A percentile compares a stretch with the other conserved stretches of the same genome.
phyloP scores from a whole-genome alignment of 2,113 vertebrate genomes.

The Xiphias gladius region DNA sequence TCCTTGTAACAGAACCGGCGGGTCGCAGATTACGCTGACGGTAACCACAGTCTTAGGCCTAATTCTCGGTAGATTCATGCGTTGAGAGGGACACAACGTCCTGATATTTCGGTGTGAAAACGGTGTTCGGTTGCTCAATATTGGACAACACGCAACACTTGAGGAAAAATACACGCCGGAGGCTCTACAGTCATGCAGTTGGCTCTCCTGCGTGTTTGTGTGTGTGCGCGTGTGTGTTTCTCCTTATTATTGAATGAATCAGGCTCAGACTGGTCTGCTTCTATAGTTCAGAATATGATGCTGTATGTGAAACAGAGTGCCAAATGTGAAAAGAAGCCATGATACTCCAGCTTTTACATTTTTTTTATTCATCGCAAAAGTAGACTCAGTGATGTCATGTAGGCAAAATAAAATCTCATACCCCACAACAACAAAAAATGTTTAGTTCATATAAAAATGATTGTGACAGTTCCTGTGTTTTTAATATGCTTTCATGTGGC shows the following conservation, averaged over 20 bases:
- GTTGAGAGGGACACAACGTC: conserved; percentile 53
- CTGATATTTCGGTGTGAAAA: conserved; percentile 34
- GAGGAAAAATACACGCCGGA: conserved; percentile 35
- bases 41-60: background rate
- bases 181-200: conserved; percentile 39
- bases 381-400: background rate
- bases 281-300: background rate
- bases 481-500: background rate
- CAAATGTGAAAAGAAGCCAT: background rate
- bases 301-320: conserved; percentile 1
- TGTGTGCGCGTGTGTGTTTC: background rate
- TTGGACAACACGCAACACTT: conserved; percentile 61
- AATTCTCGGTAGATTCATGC: conserved; percentile 15
- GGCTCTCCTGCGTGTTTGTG: background rate
- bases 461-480: background rate
- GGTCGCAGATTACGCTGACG: conserved; percentile 5
- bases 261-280: background rate
- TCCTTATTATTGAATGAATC: conserved; percentile 36
- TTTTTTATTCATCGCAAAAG: background rate
- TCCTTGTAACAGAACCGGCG: conserved; percentile 9
- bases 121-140: conserved; percentile 69
- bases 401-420: background rate
- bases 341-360: background rate
- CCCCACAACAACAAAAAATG: background rate
- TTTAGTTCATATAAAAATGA: background rate